Base-by-base conservation (phyloP, 2,888 invertebrate species). In the Drosophila cognata region DNA sequence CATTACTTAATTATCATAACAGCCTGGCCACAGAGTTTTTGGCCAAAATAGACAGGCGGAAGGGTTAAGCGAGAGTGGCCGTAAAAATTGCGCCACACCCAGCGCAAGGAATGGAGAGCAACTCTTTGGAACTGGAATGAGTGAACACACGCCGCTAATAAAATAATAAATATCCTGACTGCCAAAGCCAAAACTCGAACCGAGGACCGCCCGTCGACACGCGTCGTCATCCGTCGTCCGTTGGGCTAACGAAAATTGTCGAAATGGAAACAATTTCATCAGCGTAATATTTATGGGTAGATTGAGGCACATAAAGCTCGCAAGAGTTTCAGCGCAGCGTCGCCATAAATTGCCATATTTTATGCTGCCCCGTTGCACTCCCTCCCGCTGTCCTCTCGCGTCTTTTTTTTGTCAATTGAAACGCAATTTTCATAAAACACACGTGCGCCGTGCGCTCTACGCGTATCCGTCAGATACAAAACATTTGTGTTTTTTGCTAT, bases 1-100 rank as follows among this genome's bases (percentile, higher is more conserved):
- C 92, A 92, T 91, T 91, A 81, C 87, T 89, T 91, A 87, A 82
- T 90, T 89, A 91, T 82, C 88, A 90, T 88, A 89, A 79, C 90
- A 91, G 83, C 67, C 57, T 64, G 56, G 68, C 66, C 68, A 43
- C 63, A 48, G 63, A 62, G 36, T 63, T 83, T 89, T 84, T 74
- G 79, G 90, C 72, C 78, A 88, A 84, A 84, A 82, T 74, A 70
- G 59, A 59, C 55, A 46, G 69, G 33, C 57, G 64, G 70, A 70
- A 71, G 74, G 82, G 80, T 80, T 87, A 84, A 71, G 73, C 62
- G 74, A 67, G 59, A 52, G 57, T 64, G 77, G 57, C 66, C 79
- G 71, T 81, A 79, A 83, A 89, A 89, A 82, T 75, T 76, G 77
- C 78, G 91, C 78, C 87, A 88, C 87, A 74, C 87, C 87, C 81